Percentiles rank a stretch among this genome's conserved stretches.
Evolutionary conservation across 2,797 vertebrate genomes (phyloP).

Genomic region (Morus bassanus): DNA sequence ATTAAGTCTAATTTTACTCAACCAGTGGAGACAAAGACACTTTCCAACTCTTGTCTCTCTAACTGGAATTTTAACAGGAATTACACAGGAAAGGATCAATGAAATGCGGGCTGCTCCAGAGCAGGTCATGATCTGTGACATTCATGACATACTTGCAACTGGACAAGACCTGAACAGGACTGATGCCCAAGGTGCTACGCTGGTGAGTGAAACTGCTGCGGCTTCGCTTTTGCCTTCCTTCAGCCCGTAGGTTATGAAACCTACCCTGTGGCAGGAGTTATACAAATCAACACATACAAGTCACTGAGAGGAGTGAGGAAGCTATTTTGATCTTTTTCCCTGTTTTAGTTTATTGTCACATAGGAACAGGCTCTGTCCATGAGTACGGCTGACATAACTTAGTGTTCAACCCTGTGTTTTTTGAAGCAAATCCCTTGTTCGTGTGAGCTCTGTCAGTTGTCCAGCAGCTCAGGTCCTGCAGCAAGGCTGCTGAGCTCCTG

Average conservation of each 20-base stretch:
- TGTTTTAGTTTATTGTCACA: neutral
- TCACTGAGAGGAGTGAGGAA: neutral
- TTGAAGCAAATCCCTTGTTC: neutral
- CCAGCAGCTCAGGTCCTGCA: neutral
- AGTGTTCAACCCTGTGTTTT: neutral
- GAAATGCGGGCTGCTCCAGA: conserved; percentile 91
- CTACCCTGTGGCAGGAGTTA: neutral
- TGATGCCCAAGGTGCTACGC: conserved; percentile 90
- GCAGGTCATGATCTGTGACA: conserved; percentile 89
- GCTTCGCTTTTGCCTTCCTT: neutral
- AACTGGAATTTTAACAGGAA: conserved; percentile 78
- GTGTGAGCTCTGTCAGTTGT: neutral
- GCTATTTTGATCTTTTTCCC: neutral
- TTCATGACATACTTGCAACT: conserved; percentile 85
- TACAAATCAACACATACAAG: neutral
- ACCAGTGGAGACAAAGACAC: neutral
- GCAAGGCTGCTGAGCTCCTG: neutral
- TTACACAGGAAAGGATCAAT: conserved; percentile 98
- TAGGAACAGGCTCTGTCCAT: neutral
- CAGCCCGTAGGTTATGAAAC: neutral
- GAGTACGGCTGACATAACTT: neutral
- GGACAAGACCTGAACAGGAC: conserved; percentile 88
- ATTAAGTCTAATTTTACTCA: neutral
- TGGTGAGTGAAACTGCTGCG: conserved; percentile 79
- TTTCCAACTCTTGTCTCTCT: neutral